Percentiles rank a stretch among this genome's conserved stretches.
Evolutionary conservation across 1,140 invertebrate species (phyloP).

Genomic region (Bombus soroeensis): DNA sequence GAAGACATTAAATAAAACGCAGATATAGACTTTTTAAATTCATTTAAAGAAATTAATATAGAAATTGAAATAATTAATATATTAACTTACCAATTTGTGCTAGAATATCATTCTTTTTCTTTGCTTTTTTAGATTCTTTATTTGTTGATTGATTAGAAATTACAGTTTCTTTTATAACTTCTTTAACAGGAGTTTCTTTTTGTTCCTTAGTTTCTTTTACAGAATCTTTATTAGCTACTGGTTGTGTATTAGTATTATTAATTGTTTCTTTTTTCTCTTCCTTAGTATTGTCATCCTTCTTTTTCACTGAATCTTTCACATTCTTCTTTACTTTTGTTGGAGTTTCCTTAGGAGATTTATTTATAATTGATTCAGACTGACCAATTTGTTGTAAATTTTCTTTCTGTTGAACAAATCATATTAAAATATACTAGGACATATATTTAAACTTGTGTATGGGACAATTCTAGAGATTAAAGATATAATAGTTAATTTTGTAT

Average conservation of each 20-base stretch:
- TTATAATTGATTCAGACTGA: conserved; percentile 69
- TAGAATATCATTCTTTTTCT: conserved; percentile 82
- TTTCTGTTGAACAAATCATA: conserved; percentile 61
- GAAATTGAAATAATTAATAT: conserved; percentile 10
- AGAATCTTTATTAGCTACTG: conserved; percentile 70
- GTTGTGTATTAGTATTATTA: conserved; percentile 47
- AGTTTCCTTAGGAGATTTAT: conserved; percentile 78
- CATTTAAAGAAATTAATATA: conserved; percentile 18
- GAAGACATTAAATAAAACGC: not conserved
- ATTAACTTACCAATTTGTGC: conserved; percentile 81
- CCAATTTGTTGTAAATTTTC: conserved; percentile 75
- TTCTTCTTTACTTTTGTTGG: conserved; percentile 78
- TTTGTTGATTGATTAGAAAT: conserved; percentile 56
- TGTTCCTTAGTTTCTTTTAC: conserved; percentile 74
- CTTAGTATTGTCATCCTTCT: conserved; percentile 73
- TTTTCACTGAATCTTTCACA: conserved; percentile 73
- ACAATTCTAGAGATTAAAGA: conserved; percentile 9
- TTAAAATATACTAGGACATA: conserved; percentile 1
- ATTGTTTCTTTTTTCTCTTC: conserved; percentile 69
- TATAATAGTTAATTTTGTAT: not conserved
- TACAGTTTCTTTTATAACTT: conserved; percentile 58
- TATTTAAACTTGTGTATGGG: not conserved
- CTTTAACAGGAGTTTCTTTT: conserved; percentile 72
- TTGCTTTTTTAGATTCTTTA: conserved; percentile 84
- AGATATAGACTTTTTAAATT: not conserved